Conservation (phyloP, 2,797 vertebrate genomes). For the Cirrhinus mrigala region DNA sequence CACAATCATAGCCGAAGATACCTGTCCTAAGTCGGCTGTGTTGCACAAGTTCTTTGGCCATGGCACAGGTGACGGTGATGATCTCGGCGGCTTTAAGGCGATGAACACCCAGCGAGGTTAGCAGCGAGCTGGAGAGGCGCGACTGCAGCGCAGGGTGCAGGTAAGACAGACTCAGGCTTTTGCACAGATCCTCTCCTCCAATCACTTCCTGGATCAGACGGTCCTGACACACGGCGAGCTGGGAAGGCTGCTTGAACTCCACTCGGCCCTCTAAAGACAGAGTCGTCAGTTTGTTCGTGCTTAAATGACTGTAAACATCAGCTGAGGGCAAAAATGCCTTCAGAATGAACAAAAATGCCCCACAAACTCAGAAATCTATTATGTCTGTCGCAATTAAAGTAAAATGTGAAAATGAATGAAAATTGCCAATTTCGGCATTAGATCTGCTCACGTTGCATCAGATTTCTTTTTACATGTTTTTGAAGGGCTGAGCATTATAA, state of each 20-base stretch:
- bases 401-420: not conserved
- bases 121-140: constrained; percentile 73
- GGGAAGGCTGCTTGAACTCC: constrained; percentile 81
- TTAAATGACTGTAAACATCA: not conserved
- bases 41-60: constrained; percentile 76
- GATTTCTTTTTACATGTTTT: not conserved
- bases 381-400: not conserved
- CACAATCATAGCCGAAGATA: constrained; percentile 45
- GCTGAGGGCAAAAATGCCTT: not conserved
- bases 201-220: constrained; percentile 81
- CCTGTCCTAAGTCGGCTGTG: constrained; percentile 70
- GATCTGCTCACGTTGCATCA: not conserved
- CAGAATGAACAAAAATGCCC: not conserved
- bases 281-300: not conserved
- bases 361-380: not conserved
- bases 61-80: constrained; percentile 79
- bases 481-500: not conserved
- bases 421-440: not conserved
- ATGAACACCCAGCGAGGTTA: constrained; percentile 78
- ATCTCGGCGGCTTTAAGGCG: constrained; percentile 77
- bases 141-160: constrained; percentile 76
- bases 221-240: constrained; percentile 81
- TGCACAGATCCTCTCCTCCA: constrained; percentile 74
- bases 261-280: constrained; percentile 70
- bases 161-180: constrained; percentile 80